Base-by-base conservation (phyloP, 2,888 invertebrate genomes). In the Trachelus iudaicus region DNA sequence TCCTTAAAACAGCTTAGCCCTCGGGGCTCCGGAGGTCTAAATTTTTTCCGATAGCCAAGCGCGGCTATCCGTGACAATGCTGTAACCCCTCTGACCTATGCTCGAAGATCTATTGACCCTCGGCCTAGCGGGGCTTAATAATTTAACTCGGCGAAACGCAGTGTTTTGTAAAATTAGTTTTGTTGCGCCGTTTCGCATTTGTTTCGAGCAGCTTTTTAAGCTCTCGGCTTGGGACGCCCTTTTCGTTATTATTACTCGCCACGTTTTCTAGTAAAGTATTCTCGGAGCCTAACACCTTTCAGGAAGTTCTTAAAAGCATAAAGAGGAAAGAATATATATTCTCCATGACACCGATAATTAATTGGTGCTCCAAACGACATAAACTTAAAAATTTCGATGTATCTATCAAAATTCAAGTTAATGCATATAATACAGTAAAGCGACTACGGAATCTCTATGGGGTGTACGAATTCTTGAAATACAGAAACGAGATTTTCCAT, bases 121-220 rank as follows among this genome's bases (percentile, higher is more conserved):
- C 34, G 31, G 31, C 68, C 71, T 56, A 9, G 77, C 68, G 75
- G 80, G 80, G 80, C 79, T 87, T 82, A 83, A 86, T 88, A 88
- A 88, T 88, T 88, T 82, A 86, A 80, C 83, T 79, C 81, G 80
- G 79, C 80, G 82, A 87, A 87, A 85, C 83, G 83, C 83, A 82
- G 79, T 83, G 85, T 87, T 87, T 87, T 85, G 86, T 85, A 84
- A 88, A 88, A 88, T 88, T 86, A 87, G 85, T 87, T 87, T 86
- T 85, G 87, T 87, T 80, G 81, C 80, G 82, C 82, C 84, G 78
- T 83, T 84, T 79, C 82, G 83, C 82, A 79, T 83, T 83, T 79
- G 79, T 82, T 81, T 74, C 35, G 71, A 34, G 71, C 78, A 75
- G 69, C 74, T 73, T 74, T 75, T 23, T 69, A 34, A 34, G 71